Conservation (phyloP, 2,113 vertebrate species). For the Otus sunia region DNA sequence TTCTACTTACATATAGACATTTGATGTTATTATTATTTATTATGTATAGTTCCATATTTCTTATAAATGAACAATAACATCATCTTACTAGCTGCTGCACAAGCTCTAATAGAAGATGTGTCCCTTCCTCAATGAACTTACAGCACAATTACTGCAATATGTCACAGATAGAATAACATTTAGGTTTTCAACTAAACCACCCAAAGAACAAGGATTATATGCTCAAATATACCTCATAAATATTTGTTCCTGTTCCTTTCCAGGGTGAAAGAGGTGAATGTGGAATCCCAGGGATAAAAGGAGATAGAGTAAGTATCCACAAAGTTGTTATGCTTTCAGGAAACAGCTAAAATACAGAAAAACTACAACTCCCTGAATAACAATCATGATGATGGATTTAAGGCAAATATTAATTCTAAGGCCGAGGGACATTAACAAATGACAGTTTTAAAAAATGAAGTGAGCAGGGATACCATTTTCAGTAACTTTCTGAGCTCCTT, state of each 20-base stretch:
- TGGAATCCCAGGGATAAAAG: conserved; percentile 89
- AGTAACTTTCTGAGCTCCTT: background rate
- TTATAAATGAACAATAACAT: background rate
- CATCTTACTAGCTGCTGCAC: background rate
- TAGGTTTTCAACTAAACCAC: background rate
- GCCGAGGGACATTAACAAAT: background rate
- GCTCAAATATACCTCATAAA: background rate
- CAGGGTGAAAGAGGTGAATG: conserved; percentile 91
- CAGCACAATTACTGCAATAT: background rate
- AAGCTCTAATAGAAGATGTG: background rate
- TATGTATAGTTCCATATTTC: background rate
- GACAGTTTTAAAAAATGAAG: background rate
- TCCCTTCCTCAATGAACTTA: background rate
- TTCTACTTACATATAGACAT: background rate
- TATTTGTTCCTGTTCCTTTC: background rate
- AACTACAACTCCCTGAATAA: background rate
- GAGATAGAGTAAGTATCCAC: conserved; percentile 80
- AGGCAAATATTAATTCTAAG: background rate
- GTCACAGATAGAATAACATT: background rate
- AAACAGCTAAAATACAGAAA: background rate
- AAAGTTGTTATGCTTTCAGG: background rate
- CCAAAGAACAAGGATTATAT: background rate
- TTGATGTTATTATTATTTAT: background rate
- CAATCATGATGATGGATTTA: background rate
- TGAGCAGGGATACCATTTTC: background rate